Conservation (phyloP, 2,888 invertebrate species). For the Anarsia innoxiella region DNA sequence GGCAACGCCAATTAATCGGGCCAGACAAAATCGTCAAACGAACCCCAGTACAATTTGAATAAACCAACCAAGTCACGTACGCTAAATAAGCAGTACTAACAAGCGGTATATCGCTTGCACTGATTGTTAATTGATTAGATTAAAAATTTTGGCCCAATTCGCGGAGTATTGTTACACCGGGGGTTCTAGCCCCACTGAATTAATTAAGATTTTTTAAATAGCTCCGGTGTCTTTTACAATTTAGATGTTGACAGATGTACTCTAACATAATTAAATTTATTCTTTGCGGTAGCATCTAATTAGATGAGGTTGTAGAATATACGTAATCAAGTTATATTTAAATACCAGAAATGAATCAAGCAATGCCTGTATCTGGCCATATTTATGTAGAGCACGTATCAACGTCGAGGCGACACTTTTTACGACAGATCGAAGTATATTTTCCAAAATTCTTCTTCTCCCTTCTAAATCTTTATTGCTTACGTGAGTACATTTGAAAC, state of each 20-base stretch:
- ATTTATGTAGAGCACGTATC: conserved; percentile 10
- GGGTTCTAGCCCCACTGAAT: conserved; percentile 39
- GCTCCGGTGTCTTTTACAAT: conserved; percentile 64
- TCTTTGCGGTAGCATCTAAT: background rate
- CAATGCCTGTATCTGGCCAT: conserved; percentile 4
- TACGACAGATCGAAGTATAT: conserved; percentile 33
- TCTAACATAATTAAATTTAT: conserved; percentile 29
- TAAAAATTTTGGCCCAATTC: conserved; percentile 70
- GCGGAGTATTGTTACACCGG: conserved; percentile 57
- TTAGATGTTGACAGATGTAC: conserved; percentile 49
- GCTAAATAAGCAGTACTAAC: conserved; percentile 71
- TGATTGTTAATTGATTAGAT: conserved; percentile 77
- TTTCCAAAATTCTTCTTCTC: conserved; percentile 30
- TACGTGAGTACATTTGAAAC: conserved; percentile 56
- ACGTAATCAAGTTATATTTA: background rate
- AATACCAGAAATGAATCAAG: background rate
- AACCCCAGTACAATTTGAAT: conserved; percentile 62
- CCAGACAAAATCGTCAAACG: conserved; percentile 60
- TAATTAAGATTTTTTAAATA: conserved; percentile 60
- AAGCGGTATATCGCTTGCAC: conserved; percentile 73
- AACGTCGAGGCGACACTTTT: conserved; percentile 15
- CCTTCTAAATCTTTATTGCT: conserved; percentile 53
- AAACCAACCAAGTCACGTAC: conserved; percentile 64
- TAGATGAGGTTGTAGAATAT: too few species aligned
- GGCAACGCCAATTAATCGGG: conserved; percentile 52